Conservation (phyloP, 2,797 vertebrate genomes). For the Melanotaenia pygmaea region DNA sequence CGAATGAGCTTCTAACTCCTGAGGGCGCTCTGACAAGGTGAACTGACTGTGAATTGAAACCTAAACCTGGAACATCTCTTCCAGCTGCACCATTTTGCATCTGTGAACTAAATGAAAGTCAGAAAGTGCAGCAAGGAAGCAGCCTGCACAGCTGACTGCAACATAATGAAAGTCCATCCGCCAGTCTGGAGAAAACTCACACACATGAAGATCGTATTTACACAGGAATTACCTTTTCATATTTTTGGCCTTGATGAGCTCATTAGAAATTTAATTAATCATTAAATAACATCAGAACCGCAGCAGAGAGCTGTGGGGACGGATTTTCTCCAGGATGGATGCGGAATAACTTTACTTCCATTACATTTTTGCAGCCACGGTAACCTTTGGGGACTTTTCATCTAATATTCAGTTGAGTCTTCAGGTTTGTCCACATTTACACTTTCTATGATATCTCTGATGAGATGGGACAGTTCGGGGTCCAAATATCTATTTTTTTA, state of each 20-base stretch:
- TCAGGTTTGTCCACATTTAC: constrained; percentile 5
- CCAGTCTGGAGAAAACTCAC: constrained; percentile 30
- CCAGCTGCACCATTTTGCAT: constrained; percentile 15
- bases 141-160: not conserved
- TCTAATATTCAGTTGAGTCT: constrained; percentile 38
- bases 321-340: constrained; percentile 42
- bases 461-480: not conserved
- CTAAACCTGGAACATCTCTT: constrained; percentile 5
- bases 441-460: not conserved
- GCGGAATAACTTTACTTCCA: constrained; percentile 36
- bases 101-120: constrained; percentile 12
- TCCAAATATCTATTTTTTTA: not conserved
- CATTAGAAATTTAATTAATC: not conserved
- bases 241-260: not conserved
- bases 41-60: constrained; percentile 56
- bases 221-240: not conserved
- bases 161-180: constrained; percentile 36
- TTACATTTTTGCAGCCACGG: constrained; percentile 26
- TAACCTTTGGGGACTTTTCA: constrained; percentile 9
- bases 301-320: constrained; percentile 10
- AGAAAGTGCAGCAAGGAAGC: constrained; percentile 23
- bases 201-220: not conserved
- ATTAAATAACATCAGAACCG: not conserved
- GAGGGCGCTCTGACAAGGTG: not conserved
- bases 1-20: not conserved